Conservation (phyloP, 2,888 invertebrate genomes). For the Drosophila gaucha region DNA sequence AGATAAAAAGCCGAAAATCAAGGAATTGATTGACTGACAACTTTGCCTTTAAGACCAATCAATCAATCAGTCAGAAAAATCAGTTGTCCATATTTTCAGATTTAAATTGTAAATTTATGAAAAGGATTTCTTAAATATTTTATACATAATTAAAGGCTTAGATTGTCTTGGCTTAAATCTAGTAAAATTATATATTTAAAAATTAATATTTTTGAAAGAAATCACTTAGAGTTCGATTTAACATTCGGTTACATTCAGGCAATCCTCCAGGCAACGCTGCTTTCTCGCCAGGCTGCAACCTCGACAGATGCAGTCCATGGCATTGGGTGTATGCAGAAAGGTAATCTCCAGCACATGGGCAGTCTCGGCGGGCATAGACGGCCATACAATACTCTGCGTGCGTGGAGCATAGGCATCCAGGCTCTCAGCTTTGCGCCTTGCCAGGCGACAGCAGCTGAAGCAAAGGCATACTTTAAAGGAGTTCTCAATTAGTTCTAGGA, state of each 20-base stretch:
- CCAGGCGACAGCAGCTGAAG: slow-evolving; percentile 31
- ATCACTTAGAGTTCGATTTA: slow-evolving; percentile 9
- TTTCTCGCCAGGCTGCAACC: slow-evolving; percentile 31
- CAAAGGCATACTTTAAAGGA: slow-evolving; percentile 46
- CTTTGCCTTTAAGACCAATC: no score
- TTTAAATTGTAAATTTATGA: neutral
- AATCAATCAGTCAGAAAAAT: neutral
- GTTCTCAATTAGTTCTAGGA: neutral
- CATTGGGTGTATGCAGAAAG: slow-evolving; percentile 52
- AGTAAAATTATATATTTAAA: neutral
- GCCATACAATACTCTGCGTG: slow-evolving; percentile 69
- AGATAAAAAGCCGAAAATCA: no score
- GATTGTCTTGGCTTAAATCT: neutral
- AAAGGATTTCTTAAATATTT: neutral
- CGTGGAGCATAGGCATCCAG: slow-evolving; percentile 66
- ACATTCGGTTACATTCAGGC: slow-evolving; percentile 37
- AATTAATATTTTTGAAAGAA: neutral
- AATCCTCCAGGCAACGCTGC: slow-evolving; percentile 34
- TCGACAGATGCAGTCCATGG: slow-evolving; percentile 44
- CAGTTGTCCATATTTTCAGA: neutral
- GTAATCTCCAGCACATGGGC: slow-evolving; percentile 56
- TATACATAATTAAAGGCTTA: neutral
- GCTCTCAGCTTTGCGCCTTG: slow-evolving; percentile 9
- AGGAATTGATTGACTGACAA: no score
- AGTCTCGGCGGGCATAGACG: slow-evolving; percentile 49